phyloP scores from a whole-genome alignment of 2,888 invertebrate genomes.

The Drosophila greeni region DNA sequence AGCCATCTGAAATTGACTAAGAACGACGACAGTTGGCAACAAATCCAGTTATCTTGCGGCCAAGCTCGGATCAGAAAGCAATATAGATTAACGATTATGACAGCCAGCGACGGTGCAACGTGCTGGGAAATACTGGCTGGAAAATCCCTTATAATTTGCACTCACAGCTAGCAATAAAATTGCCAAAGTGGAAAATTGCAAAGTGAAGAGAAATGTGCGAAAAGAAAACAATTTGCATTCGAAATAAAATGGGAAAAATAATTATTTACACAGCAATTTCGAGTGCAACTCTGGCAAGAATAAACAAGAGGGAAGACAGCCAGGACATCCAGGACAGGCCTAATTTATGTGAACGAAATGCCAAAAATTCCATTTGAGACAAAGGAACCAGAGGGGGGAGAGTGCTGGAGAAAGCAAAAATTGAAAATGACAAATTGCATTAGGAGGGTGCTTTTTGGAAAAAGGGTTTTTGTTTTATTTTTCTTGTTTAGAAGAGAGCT shows the following conservation, averaged over 20 bases:
- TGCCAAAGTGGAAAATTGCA: conserved; percentile 10
- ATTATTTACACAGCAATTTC: conserved; percentile 47
- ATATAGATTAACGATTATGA: conserved; percentile 31
- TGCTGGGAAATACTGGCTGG: too few relatives aligned
- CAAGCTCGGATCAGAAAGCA: conserved; percentile 27
- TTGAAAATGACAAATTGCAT: conserved; percentile 73
- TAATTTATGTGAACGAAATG: conserved; percentile 66
- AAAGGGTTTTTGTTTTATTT: conserved; percentile 10
- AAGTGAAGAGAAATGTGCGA: conserved; percentile 15
- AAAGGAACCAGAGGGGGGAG: conserved; percentile 15
- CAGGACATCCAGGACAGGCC: conserved; percentile 13
- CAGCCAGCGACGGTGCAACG: conserved; percentile 13
- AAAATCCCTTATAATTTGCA: conserved; percentile 11
- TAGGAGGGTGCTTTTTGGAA: conserved; percentile 34
- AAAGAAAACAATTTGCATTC: conserved; percentile 40
- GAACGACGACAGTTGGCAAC: conserved; percentile 32
- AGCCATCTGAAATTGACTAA: conserved; percentile 34
- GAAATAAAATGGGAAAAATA: conserved; percentile 41
- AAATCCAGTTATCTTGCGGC: conserved; percentile 27
- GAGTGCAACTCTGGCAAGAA: conserved; percentile 25
- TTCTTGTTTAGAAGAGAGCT: background rate
- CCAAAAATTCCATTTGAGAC: conserved; percentile 61
- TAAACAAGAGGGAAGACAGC: conserved; percentile 6
- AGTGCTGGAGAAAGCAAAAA: conserved; percentile 42
- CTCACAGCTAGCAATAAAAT: conserved; percentile 31